Conservation (phyloP, 2,113 vertebrate species). For the Malurus elegans region DNA sequence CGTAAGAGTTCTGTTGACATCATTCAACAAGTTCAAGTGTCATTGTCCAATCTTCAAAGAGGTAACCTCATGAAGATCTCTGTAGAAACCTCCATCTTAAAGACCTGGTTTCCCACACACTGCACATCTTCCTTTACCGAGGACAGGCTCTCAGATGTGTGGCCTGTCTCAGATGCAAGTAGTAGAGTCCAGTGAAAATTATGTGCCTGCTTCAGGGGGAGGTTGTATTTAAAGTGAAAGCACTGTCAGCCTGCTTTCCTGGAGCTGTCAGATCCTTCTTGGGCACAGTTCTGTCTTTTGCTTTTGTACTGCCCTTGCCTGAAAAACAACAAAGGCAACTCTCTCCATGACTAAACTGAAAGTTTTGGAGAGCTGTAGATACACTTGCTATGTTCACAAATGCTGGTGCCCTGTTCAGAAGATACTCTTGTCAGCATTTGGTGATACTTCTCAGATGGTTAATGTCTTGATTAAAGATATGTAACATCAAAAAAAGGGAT, state of each 20-base stretch:
- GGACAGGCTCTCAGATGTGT: not conserved
- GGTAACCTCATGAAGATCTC: not conserved
- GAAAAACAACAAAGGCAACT: not conserved
- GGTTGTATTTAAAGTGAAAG: not conserved
- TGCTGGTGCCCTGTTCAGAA: not conserved
- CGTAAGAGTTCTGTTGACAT: not conserved
- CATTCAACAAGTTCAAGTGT: not conserved
- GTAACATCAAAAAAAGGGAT: not conserved
- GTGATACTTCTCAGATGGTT: not conserved
- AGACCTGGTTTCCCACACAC: not conserved
- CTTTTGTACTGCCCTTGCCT: not conserved
- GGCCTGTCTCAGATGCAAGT: not conserved
- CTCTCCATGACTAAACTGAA: not conserved
- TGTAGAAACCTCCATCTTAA: not conserved
- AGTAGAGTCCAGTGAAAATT: not conserved
- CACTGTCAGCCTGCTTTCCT: not conserved
- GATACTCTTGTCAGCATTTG: not conserved
- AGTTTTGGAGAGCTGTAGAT: not conserved
- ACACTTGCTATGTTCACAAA: not conserved
- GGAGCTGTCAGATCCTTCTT: not conserved
- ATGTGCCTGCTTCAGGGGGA: not conserved
- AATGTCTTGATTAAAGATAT: not conserved
- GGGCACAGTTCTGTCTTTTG: not conserved
- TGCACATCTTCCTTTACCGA: not conserved
- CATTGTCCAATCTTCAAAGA: accelerated